Evolutionary conservation across 1,140 invertebrate species (phyloP), one percentile per base, ranked within the genome.

Genomic region (Araneus ventricosus): DNA sequence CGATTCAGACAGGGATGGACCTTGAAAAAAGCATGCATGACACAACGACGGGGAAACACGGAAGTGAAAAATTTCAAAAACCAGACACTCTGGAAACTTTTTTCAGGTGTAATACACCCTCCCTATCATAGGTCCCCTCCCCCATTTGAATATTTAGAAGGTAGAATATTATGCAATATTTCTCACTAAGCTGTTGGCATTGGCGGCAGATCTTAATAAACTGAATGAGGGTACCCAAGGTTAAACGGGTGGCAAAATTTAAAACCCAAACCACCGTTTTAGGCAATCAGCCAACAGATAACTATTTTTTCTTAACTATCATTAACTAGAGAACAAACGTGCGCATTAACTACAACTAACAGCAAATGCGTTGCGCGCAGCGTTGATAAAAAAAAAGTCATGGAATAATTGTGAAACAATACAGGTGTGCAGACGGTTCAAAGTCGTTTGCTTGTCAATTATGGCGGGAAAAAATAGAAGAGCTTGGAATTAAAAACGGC

Each of bases 221-320:
- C 45, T 27, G 59, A 34, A 41, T 80, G 88, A 52, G 30, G 88
- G 61, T 39, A 59, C 27, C 63, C 88, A 90, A 90, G 88, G 88
- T 37, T 90, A 90, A 90, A 90, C 52, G n/a, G 88, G 70, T 22
- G 75, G 63, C 30, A 41, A 39, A 22, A 37, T 59, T 79, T 79
- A 79, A 24, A 27, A n/a, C 7, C n/a, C 22, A 7, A 41, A 20
- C 67, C 27, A 70, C 45, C 14, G n/a, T 39, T 57, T 59, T 82
- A 90, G 75, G 88, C 88, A 90, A 27, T n/a, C 4, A 10, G 75
- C 88, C 75, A 90, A 90, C 20, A 90, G 70, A 90, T 90, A 80
- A 90, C 75, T 70, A 90, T 27, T 59, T 85, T 85, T 61, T 75
- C 59, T 80, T 8, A 80, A 80, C n/a, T 90, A 80, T 80, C 39